Base-by-base conservation (phyloP, 2,797 vertebrate genomes). In the Ctenopoma kingsleyae region DNA sequence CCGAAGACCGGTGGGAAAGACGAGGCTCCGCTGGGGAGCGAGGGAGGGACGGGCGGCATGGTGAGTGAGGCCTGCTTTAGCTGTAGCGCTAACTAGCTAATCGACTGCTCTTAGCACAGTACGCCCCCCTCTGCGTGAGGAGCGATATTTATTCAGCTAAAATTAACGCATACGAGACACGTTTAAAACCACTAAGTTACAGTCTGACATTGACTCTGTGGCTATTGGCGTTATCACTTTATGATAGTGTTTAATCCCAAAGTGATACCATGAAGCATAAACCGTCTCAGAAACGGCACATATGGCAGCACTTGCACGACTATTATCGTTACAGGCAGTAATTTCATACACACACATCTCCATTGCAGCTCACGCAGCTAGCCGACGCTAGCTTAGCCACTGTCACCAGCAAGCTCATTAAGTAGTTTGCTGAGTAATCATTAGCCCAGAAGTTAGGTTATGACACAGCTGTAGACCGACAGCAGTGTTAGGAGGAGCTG, bases 11-110 rank as follows among this genome's bases (percentile, higher is more conserved):
- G 90, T 78, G 92, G 84, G 87, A 92, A 93, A 88, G 91, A 92
- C 92, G 91, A 91, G 86, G 88, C 91, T 90, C 82, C 85, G 83
- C 84, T 74, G 84, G 89, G 90, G 89, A 91, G 84, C 88, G 91
- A 94, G 79, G 92, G 89, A 90, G 91, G 93, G 74, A 92, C 93
- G 52, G 85, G 88, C 92, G 89, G 91, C 91, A 95, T 95, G 94
- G 94, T 95, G 76, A 94, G 94, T 89, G 81, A 85, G 93, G 92
- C 93, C 93, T 94, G 47, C 72, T 68, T 44, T 59, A 78, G 77
- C 76, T 25, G 17, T 32, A 11, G 16, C 67, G 78, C 57, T 74
- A 74, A n/a, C 64, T 59, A 0, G 78, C 85, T 82, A 74, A 72
- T 44, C 54, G 32, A 48, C 54, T 57, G 55, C 38, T 30, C 76